A percentile compares a stretch with the other conserved stretches of the same genome.
Evolutionary conservation across 2,113 vertebrate species (phyloP).

Genomic region (Cyphomyrus discorhynchus): DNA sequence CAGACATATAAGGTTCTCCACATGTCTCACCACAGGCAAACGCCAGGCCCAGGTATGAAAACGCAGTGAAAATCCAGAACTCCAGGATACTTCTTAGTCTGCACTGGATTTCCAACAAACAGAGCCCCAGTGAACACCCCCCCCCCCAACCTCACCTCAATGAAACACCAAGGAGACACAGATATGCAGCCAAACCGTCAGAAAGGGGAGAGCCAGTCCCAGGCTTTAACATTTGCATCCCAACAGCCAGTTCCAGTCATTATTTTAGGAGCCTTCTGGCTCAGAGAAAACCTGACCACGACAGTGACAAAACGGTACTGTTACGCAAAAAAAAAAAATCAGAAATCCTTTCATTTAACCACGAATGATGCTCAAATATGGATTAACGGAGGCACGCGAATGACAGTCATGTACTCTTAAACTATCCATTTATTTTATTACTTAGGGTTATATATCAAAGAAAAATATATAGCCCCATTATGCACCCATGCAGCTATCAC

Average conservation of each 20-base stretch:
- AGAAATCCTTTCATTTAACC: not conserved
- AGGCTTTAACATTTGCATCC: not conserved
- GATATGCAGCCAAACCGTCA: not conserved
- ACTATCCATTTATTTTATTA: not conserved
- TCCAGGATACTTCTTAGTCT: not conserved
- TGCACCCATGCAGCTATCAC: not conserved
- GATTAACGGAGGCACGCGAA: not conserved
- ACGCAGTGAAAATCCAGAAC: not conserved
- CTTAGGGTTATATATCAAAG: not conserved
- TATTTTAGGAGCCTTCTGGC: not conserved
- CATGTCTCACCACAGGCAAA: not conserved
- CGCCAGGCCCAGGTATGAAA: not conserved
- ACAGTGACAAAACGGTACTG: not conserved
- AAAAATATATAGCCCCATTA: not conserved
- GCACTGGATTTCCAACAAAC: not conserved
- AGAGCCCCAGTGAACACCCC: not conserved
- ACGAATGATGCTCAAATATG: not conserved
- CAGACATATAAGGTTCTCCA: not conserved
- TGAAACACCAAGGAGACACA: not conserved
- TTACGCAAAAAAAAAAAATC: not conserved
- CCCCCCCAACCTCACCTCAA: not conserved
- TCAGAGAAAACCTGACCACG: not conserved
- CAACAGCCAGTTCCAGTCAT: not conserved
- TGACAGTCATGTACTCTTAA: not conserved
- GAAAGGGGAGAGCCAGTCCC: not conserved